phyloP scores from a whole-genome alignment of 2,888 invertebrate species.

The Rhimphoctona megacephalus region DNA sequence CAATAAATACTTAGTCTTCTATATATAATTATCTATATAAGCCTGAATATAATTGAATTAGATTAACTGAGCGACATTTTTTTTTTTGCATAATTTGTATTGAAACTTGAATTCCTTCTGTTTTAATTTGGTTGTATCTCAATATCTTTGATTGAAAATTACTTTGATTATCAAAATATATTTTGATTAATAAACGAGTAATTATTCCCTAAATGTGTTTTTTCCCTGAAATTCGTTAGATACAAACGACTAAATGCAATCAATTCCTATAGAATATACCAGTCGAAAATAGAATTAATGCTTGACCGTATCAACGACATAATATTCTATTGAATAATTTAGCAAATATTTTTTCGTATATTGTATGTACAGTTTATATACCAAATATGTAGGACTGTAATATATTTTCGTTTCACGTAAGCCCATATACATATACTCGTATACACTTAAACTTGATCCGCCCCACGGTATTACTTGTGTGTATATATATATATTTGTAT shows the following conservation, averaged over 20 bases:
- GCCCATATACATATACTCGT: slow-evolving; percentile 16
- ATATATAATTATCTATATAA: not conserved
- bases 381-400: no score
- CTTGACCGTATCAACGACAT: not conserved
- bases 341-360: not conserved
- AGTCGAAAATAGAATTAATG: not conserved
- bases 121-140: not conserved
- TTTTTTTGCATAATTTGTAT: not conserved
- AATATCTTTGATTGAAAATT: no score
- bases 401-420: slow-evolving; percentile 24
- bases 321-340: not conserved
- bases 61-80: not conserved
- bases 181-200: no score
- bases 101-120: not conserved
- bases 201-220: not conserved
- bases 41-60: not conserved
- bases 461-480: slow-evolving; percentile 10
- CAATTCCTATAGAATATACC: not conserved
- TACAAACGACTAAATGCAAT: not conserved
- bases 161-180: no score
- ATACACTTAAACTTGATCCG: slow-evolving; percentile 43
- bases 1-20: not conserved
- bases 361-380: no score
- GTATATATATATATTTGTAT: slow-evolving; percentile 8
- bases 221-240: not conserved